A percentile compares a stretch with the other conserved stretches of the same genome.
Conservation (phyloP, 1,140 invertebrate genomes). For the Drosophila gunungcola region DNA sequence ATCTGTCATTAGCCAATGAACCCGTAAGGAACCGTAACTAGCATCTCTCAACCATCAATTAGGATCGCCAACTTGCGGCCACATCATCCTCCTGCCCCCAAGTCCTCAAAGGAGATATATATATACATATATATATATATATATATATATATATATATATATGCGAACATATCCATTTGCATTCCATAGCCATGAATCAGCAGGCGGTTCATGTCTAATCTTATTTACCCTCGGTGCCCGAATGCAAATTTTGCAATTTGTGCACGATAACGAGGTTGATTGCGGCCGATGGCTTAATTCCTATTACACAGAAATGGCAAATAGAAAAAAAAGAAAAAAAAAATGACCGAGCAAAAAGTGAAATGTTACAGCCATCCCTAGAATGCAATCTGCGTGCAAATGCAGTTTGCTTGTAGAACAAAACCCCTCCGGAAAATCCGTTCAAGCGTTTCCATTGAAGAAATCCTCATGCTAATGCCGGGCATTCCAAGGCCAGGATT, state of each 20-base stretch:
- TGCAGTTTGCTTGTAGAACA: constrained; percentile 39
- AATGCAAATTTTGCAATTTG: constrained; percentile 45
- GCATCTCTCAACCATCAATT: constrained; percentile 46
- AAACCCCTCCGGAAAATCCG: constrained; percentile 9
- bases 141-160: neutral
- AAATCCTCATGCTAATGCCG: constrained; percentile 27
- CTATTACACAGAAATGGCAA: constrained; percentile 13
- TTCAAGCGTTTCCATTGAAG: constrained; percentile 28
- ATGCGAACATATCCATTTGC: constrained; percentile 9
- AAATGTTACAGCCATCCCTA: constrained; percentile 26
- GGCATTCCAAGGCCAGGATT: constrained; percentile 19
- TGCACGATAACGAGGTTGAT: constrained; percentile 42
- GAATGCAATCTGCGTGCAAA: constrained; percentile 37
- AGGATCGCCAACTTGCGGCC: constrained; percentile 13
- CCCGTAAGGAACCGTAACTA: constrained; percentile 27
- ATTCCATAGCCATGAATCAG: constrained; percentile 24
- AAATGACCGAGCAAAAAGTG: neutral
- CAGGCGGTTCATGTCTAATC: constrained; percentile 32
- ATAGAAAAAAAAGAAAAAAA: neutral
- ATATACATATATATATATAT: constrained; percentile 2
- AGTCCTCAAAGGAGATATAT: neutral
- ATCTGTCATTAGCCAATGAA: constrained; percentile 38
- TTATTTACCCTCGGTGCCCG: constrained; percentile 24
- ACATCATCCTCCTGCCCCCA: neutral
- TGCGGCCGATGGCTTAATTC: constrained; percentile 38